These are phyloP conservation scores for Ennomos quercinarius DNA, from an alignment of 2,888 invertebrate genomes.

Conservation along the genomic window DNA sequence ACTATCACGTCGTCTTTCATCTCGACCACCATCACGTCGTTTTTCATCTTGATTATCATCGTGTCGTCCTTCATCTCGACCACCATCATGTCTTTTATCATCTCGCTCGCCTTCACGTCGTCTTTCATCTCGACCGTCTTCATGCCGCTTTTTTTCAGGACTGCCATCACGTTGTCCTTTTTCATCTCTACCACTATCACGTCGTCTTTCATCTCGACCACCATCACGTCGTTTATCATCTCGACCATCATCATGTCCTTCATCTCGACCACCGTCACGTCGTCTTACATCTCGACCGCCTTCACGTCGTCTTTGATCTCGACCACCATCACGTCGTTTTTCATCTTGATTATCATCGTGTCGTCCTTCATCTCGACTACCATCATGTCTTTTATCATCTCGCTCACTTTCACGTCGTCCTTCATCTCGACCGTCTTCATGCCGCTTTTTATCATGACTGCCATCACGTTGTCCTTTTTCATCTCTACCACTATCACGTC, in stretches of 20 bases:
- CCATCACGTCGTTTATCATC: not conserved
- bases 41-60: not conserved
- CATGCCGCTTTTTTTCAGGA: not conserved
- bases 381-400: no score
- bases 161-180: no score
- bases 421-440: not conserved
- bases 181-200: not conserved
- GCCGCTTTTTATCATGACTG: not conserved
- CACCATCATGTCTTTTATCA: no score
- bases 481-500: not conserved
- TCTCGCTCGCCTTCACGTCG: no score
- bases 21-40: constrained; percentile 1
- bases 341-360: not conserved
- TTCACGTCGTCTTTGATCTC: not conserved
- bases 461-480: not conserved
- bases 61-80: not conserved
- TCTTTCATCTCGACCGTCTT: not conserved
- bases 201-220: constrained; percentile 1
- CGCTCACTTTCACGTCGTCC: no score
- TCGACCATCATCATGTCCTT: constrained; percentile 3
- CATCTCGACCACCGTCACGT: not conserved
- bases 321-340: constrained; percentile 5
- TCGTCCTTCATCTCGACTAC: not conserved
- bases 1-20: not conserved
- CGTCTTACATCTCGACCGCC: no score